Evolutionary conservation across 2,113 vertebrate species (phyloP).

Genomic region (Athene cunicularia): DNA sequence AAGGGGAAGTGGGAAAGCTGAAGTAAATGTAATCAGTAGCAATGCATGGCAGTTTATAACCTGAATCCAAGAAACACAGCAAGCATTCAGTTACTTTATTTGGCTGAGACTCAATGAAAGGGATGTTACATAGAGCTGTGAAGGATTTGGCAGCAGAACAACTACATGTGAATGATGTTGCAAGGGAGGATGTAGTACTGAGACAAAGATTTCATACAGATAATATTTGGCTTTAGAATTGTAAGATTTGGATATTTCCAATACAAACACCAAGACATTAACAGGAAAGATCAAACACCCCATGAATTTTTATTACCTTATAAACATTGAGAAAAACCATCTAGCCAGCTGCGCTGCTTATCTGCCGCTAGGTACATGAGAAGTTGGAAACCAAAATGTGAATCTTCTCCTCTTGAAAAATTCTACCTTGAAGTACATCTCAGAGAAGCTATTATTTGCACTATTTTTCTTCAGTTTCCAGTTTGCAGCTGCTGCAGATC

Average conservation of each 20-base stretch:
- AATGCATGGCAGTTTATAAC: constrained; percentile 36
- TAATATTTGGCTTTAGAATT: constrained; percentile 46
- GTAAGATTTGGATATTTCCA: constrained; percentile 48
- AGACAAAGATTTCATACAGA: constrained; percentile 73
- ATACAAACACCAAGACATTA: background rate
- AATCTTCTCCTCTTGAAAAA: background rate
- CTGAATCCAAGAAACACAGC: constrained; percentile 52
- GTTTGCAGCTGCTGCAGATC: background rate
- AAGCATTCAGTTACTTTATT: constrained; percentile 38
- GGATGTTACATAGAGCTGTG: constrained; percentile 55
- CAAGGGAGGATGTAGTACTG: constrained; percentile 68
- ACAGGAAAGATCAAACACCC: constrained; percentile 60
- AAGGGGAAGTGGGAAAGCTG: background rate
- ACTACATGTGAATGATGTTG: constrained; percentile 54
- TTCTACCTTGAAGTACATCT: background rate
- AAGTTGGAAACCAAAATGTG: background rate
- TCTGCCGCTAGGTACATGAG: background rate
- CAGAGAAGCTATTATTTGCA: background rate
- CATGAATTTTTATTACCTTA: constrained; percentile 58
- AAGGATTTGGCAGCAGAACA: constrained; percentile 71
- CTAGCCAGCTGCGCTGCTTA: background rate
- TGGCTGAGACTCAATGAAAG: constrained; percentile 54
- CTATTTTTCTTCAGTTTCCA: background rate
- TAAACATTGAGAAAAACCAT: constrained; percentile 43
- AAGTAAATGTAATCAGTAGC: constrained; percentile 26